phyloP scores from a whole-genome alignment of 2,113 vertebrate genomes.

The Grantiella picta region DNA sequence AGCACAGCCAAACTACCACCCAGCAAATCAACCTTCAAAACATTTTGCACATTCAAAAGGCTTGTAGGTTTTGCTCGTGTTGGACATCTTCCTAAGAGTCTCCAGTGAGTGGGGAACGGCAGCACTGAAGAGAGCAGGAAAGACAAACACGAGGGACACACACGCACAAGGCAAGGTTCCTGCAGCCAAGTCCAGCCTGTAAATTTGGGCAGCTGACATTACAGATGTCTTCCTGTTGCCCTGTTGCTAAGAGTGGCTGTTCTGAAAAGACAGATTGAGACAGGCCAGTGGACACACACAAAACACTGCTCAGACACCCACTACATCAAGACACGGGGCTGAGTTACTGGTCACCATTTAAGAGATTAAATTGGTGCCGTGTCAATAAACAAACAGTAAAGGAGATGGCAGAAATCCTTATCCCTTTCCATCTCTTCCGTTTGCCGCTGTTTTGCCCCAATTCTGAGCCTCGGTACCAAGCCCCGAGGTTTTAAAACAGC shows the following conservation, averaged over 20 bases:
- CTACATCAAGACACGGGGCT: neutral
- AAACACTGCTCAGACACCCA: slow-evolving; percentile 12
- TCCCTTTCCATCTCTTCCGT: neutral
- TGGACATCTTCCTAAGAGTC: neutral
- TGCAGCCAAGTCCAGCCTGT: slow-evolving; percentile 14
- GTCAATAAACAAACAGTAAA: slow-evolving; percentile 38
- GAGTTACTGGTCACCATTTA: neutral
- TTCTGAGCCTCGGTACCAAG: neutral
- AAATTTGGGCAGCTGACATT: slow-evolving; percentile 44
- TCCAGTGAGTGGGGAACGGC: rapidly evolving
- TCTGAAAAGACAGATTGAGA: slow-evolving; percentile 21
- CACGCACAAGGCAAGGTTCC: neutral
- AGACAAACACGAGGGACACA: neutral
- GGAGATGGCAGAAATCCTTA: neutral
- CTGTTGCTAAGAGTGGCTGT: slow-evolving; percentile 1
- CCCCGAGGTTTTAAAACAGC: neutral
- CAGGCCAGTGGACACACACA: slow-evolving; percentile 31
- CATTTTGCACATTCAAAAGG: neutral
- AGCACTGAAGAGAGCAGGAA: neutral
- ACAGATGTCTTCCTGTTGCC: neutral
- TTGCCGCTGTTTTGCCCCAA: neutral
- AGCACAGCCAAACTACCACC: slow-evolving; percentile 17
- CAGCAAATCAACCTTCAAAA: slow-evolving; percentile 25
- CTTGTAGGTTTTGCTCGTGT: neutral
- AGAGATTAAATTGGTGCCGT: neutral